Conservation (phyloP, 2,797 vertebrate species). For the Scyliorhinus canicula region DNA sequence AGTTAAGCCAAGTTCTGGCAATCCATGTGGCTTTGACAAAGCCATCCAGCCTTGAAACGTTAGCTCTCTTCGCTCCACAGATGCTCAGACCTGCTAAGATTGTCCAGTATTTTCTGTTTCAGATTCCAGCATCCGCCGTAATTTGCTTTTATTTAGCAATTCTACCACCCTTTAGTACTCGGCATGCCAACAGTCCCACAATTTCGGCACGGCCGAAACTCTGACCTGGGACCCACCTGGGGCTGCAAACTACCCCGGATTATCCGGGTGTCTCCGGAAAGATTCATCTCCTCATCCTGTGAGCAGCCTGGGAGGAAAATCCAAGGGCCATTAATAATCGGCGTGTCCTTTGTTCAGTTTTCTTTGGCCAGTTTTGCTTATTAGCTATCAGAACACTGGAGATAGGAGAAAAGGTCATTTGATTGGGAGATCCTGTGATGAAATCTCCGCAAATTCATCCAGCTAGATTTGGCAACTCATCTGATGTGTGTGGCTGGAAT, state of each 20-base stretch:
- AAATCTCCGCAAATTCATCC: not conserved
- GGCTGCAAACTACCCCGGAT: not conserved
- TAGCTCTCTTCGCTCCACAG: no score
- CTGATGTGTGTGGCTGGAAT: not conserved
- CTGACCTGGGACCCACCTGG: not conserved
- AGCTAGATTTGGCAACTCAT: not conserved
- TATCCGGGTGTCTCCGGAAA: not conserved
- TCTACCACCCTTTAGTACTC: not conserved
- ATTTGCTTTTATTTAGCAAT: no score
- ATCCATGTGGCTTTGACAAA: no score
- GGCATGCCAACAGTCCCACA: not conserved
- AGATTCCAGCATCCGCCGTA: no score
- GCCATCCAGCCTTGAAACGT: no score
- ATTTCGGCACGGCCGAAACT: not conserved
- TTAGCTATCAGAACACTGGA: not conserved
- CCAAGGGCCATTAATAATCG: not conserved
- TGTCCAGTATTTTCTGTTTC: no score
- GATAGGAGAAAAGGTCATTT: not conserved
- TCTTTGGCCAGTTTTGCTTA: not conserved
- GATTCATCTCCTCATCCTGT: not conserved
- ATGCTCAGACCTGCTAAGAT: no score
- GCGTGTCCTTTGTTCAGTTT: not conserved
- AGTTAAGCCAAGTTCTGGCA: not conserved
- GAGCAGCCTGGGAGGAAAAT: not conserved
- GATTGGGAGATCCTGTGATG: not conserved